Evolutionary conservation across 2,113 vertebrate species (phyloP).

Genomic region (Theropithecus gelada): DNA sequence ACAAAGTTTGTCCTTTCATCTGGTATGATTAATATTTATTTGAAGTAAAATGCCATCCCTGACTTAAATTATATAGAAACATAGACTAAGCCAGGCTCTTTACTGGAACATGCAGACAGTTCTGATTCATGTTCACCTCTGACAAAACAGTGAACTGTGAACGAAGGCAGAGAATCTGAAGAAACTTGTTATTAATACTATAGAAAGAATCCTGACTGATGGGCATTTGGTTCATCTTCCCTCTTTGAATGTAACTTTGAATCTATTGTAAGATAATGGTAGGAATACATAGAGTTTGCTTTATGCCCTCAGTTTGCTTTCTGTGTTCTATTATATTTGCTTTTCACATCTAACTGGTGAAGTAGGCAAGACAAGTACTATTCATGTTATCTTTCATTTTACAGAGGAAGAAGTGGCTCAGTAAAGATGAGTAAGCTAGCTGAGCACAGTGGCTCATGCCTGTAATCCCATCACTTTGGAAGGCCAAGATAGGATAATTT

Average conservation of each 20-base stretch:
- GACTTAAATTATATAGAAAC: not conserved
- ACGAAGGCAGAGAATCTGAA: not conserved
- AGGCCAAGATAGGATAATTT: too few species aligned
- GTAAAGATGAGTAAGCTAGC: not conserved
- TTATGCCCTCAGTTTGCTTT: not conserved
- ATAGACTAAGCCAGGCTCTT: not conserved
- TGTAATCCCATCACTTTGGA: too few species aligned
- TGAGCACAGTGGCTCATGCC: too few species aligned
- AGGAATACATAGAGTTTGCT: not conserved
- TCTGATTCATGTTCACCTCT: not conserved
- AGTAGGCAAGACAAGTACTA: not conserved
- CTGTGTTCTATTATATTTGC: not conserved
- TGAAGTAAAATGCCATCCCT: not conserved
- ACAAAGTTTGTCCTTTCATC: not conserved
- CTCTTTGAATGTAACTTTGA: not conserved
- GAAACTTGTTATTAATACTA: not conserved
- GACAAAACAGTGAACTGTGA: not conserved
- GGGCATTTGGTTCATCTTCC: not conserved
- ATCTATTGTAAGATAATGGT: not conserved
- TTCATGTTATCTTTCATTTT: not conserved
- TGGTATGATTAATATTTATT: not conserved
- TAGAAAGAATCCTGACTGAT: not conserved
- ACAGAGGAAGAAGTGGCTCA: not conserved
- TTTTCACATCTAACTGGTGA: not conserved
- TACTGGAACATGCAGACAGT: not conserved